Base-by-base conservation (phyloP, 37 sponge, comb jelly and placozoan species). In the Aplysina aerophoba region DNA sequence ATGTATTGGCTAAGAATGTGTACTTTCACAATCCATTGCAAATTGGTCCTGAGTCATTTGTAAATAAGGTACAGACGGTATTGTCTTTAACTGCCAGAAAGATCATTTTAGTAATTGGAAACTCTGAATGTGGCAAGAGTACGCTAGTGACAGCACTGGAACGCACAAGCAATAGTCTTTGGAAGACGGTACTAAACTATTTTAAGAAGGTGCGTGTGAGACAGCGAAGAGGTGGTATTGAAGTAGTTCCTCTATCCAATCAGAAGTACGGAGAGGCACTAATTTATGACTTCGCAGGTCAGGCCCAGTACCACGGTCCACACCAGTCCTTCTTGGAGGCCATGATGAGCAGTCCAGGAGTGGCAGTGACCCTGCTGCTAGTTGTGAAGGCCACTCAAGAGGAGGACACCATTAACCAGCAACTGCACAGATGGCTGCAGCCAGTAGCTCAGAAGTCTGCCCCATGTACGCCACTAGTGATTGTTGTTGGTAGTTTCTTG, bases 211-310 rank as follows among this genome's bases (percentile, higher is more conserved):
- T 44, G 8, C 50, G 8, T 44, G 50, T 44, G 6, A 44, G 50
- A 8, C 50, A 44, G 50, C 50, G 50, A 44, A 44, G 6, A 44
- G 50, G 6, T 44, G 50, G 50, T 8, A 44, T 44, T 44, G 50
- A 44, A 44, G 50, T 44, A 44, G 50, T 44, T 8, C 50, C 3
- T 3, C 6, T 44, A 11, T 44, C 50, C 50, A 82, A 63, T 30
- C 12, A 24, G 3, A 61, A 61, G 4, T 27, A 33, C 20, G 78
- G 78, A 41, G 54, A 82, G 31, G 24, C 33, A 38, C 24, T 82
- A 13, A 0, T 82, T 14, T 82, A 59, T 35, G 83, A 82, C n/a
- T 82, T 82, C 30, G 83, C 83, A 13, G 83, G 83, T 19, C 83
- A 82, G 63, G 44, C 12, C 0, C 40, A 82, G 17, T 82, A 82